A percentile compares a stretch with the other conserved stretches of the same genome.
These are phyloP conservation scores for Urocolius indicus DNA, from an alignment of 2,113 vertebrate species.

Conservation along the genomic window DNA sequence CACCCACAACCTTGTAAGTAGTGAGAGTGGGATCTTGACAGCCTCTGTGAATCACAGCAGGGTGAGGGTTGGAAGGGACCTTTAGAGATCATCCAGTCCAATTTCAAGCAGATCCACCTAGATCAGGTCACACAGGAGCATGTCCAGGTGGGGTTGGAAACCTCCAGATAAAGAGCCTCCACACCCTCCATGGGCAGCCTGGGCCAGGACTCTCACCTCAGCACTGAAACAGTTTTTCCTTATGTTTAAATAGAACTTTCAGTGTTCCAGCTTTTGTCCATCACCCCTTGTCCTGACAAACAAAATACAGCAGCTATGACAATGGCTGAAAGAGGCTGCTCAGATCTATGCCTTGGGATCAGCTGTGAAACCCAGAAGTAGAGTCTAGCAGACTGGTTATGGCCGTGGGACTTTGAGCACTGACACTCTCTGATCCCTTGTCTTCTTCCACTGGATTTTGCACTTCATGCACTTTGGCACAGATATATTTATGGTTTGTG, in stretches of 20 bases:
- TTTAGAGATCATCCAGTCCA: too few species aligned
- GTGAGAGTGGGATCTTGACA: neutral
- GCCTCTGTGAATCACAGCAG: neutral
- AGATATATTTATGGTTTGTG: neutral
- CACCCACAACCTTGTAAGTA: neutral
- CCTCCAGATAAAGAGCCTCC: too few species aligned
- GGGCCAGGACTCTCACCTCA: too few species aligned
- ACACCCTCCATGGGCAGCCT: too few species aligned
- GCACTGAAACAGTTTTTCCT: too few species aligned
- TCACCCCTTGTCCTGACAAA: too few species aligned
- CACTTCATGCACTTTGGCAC: neutral
- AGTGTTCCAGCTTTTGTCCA: too few species aligned
- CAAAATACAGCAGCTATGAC: neutral
- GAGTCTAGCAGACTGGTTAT: neutral
- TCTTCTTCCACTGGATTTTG: neutral
- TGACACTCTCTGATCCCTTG: neutral
- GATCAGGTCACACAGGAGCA: too few species aligned
- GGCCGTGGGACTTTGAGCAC: neutral
- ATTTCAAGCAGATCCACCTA: too few species aligned
- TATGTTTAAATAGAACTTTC: too few species aligned
- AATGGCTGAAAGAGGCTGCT: neutral
- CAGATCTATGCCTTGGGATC: neutral
- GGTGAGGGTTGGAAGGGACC: too few species aligned
- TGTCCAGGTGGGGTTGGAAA: too few species aligned
- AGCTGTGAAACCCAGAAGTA: neutral